phyloP scores from a whole-genome alignment of 2,113 vertebrate genomes.

The Xiphorhynchus elegans region DNA sequence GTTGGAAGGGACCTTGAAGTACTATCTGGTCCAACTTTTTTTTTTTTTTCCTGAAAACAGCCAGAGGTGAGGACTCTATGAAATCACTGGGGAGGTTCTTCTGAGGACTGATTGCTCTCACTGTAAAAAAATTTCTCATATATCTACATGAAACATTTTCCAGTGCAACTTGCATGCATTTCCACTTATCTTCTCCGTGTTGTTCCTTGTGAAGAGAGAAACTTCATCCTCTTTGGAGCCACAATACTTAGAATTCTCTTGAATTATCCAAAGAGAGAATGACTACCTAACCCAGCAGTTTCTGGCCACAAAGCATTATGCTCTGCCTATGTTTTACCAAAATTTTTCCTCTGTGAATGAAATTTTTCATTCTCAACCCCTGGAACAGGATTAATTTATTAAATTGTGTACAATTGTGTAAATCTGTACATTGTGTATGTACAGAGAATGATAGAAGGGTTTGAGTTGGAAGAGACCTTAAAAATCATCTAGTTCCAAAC shows the following conservation, averaged over 20 bases:
- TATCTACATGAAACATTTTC: neutral
- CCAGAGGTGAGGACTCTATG: neutral
- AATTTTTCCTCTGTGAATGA: neutral
- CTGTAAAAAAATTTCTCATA: neutral
- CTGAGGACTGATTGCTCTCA: neutral
- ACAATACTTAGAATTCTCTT: neutral
- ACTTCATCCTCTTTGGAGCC: neutral
- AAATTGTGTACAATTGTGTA: neutral
- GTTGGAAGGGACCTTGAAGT: neutral
- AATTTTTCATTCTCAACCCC: neutral
- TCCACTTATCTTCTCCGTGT: neutral
- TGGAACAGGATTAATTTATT: neutral
- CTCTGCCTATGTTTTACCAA: neutral
- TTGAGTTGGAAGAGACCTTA: neutral
- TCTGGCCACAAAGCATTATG: neutral
- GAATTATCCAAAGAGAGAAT: neutral
- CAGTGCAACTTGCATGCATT: neutral
- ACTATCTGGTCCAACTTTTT: neutral
- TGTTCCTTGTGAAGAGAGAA: neutral
- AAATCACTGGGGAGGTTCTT: neutral
- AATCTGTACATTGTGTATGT: neutral
- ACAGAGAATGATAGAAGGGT: neutral
- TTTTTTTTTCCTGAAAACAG: neutral
- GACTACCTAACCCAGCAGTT: neutral
- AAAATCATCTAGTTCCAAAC: accelerated